Percentiles rank a stretch among this genome's conserved stretches.
These are phyloP conservation scores for Eugnorisma glareosa DNA, from an alignment of 2,888 invertebrate genomes.

Conservation along the genomic window DNA sequence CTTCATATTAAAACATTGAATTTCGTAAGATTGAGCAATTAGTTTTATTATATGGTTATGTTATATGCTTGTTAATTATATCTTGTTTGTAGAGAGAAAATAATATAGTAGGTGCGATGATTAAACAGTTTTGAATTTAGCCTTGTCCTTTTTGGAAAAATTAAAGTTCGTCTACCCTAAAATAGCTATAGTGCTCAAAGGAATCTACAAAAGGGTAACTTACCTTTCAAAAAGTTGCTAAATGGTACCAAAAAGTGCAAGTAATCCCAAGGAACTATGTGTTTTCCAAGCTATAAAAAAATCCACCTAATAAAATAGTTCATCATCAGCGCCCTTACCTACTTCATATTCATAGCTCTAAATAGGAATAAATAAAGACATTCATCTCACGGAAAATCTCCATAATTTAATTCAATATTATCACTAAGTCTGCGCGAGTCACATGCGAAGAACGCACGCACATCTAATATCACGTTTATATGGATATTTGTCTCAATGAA, in stretches of 20 bases:
- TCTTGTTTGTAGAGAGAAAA: background rate
- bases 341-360: slow-evolving; percentile 48
- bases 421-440: slow-evolving; percentile 78
- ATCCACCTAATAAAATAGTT: slow-evolving; percentile 9
- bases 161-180: background rate
- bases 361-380: slow-evolving; percentile 58
- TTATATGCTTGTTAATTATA: slow-evolving; percentile 20
- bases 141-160: background rate
- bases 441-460: slow-evolving; percentile 80
- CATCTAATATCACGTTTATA: slow-evolving; percentile 81
- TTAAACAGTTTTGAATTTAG: background rate
- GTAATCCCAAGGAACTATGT: background rate
- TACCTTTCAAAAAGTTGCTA: background rate
- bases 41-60: slow-evolving; percentile 31
- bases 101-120: background rate
- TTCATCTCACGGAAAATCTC: slow-evolving; percentile 61
- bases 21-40: slow-evolving; percentile 63
- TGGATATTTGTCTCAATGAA: slow-evolving; percentile 90
- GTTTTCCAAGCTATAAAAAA: background rate
- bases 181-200: background rate
- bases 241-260: background rate
- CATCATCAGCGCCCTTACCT: slow-evolving; percentile 19
- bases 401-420: slow-evolving; percentile 75
- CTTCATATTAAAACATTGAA: slow-evolving; percentile 72
- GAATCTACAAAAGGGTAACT: background rate